These are phyloP conservation scores for Heterohyrax brucei DNA, from an alignment of 2,797 vertebrate genomes.

Conservation along the genomic window DNA sequence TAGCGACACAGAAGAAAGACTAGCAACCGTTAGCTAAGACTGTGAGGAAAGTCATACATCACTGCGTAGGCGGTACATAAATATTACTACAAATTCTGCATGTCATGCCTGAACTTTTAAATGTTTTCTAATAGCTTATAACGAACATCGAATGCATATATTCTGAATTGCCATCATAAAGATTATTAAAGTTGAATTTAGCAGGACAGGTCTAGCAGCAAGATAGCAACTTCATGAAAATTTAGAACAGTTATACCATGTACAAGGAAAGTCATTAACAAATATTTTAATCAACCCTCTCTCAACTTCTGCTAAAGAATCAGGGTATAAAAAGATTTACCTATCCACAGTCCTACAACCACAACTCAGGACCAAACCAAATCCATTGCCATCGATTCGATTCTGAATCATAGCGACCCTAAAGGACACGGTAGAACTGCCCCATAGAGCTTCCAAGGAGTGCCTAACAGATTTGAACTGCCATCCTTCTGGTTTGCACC, in stretches of 20 bases:
- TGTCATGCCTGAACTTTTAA: not conserved
- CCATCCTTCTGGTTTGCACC: too few species aligned
- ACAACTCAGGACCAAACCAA: not conserved
- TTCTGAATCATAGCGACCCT: too few species aligned
- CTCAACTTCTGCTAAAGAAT: not conserved
- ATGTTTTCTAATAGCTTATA: not conserved
- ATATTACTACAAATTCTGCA: rapidly evolving
- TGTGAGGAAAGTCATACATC: rapidly evolving
- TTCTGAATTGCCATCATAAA: not conserved
- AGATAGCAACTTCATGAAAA: not conserved
- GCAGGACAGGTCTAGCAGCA: not conserved
- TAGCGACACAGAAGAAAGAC: rapidly evolving
- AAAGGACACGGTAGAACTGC: too few species aligned
- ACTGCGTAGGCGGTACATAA: rapidly evolving
- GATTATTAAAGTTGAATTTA: not conserved
- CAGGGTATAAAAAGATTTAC: not conserved
- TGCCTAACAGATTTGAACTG: too few species aligned
- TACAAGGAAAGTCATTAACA: not conserved
- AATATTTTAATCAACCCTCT: not conserved
- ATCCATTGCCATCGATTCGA: too few species aligned
- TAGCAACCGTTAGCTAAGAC: rapidly evolving
- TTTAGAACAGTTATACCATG: not conserved
- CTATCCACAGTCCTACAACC: not conserved
- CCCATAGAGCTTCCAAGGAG: too few species aligned
- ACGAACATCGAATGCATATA: not conserved